Evolutionary conservation across 2,888 invertebrate genomes (phyloP).

Genomic region (Tolmerus cingulatus): DNA sequence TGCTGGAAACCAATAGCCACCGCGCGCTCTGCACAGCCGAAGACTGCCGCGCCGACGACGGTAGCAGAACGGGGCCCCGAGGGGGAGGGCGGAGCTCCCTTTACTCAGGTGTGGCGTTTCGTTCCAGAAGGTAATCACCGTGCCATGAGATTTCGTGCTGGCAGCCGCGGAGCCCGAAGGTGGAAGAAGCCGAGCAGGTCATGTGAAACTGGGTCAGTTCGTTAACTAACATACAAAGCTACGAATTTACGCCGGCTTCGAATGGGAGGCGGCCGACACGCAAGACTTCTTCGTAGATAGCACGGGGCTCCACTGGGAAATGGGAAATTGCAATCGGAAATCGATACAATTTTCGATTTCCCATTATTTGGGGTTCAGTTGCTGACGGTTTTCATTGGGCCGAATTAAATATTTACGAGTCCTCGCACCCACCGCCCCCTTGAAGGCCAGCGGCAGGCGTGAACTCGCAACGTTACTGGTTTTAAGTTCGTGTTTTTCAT

Average conservation of each 20-base stretch:
- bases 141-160: conserved; percentile 13
- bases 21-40: not conserved
- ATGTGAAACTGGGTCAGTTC: conserved; percentile 33
- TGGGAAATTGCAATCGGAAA: conserved; percentile 31
- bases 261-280: conserved; percentile 19
- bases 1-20: conserved; percentile 7
- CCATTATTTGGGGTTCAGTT: not conserved
- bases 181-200: conserved; percentile 32
- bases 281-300: conserved; percentile 15
- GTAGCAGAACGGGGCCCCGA: not conserved
- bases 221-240: not conserved
- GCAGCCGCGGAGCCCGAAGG: not conserved
- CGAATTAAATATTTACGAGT: not conserved
- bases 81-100: not conserved
- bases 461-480: not conserved
- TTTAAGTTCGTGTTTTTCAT: not conserved
- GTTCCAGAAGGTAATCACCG: conserved; percentile 3
- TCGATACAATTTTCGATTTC: not conserved
- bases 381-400: not conserved
- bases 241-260: not conserved
- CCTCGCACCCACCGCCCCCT: not conserved
- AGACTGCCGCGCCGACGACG: not conserved
- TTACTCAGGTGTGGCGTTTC: conserved; percentile 1
- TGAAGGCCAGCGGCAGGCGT: not conserved
- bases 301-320: not conserved